Evolutionary conservation across 2,113 vertebrate species (phyloP).

Genomic region (Indicator maculatus): DNA sequence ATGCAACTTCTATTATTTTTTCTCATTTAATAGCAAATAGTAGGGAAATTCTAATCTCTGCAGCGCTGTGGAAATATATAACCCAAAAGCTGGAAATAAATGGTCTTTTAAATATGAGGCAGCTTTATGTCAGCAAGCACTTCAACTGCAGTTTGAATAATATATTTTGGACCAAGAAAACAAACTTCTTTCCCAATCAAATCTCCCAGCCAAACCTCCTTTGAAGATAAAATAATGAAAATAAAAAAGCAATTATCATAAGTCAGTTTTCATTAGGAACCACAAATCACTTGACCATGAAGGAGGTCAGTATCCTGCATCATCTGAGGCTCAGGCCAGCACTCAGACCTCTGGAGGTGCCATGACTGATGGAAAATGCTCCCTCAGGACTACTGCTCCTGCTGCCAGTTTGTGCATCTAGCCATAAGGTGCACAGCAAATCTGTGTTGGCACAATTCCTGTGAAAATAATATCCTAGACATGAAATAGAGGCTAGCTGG

Average conservation of each 20-base stretch:
- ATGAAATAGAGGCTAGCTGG: neutral
- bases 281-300: neutral
- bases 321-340: neutral
- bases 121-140: neutral
- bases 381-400: neutral
- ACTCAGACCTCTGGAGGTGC: neutral
- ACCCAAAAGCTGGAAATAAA: neutral
- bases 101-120: neutral
- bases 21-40: neutral
- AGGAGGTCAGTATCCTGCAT: neutral
- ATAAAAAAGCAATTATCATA: neutral
- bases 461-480: neutral
- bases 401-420: neutral
- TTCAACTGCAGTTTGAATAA: neutral
- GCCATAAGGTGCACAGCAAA: neutral
- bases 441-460: neutral
- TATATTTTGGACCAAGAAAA: neutral
- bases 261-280: neutral
- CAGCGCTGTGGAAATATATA: neutral
- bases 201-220: neutral
- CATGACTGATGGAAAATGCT: neutral
- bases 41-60: neutral
- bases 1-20: constrained; percentile 35
- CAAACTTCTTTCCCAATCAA: neutral
- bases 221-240: neutral